Conservation (phyloP, 1,140 invertebrate genomes). For the Eumaeus atala region DNA sequence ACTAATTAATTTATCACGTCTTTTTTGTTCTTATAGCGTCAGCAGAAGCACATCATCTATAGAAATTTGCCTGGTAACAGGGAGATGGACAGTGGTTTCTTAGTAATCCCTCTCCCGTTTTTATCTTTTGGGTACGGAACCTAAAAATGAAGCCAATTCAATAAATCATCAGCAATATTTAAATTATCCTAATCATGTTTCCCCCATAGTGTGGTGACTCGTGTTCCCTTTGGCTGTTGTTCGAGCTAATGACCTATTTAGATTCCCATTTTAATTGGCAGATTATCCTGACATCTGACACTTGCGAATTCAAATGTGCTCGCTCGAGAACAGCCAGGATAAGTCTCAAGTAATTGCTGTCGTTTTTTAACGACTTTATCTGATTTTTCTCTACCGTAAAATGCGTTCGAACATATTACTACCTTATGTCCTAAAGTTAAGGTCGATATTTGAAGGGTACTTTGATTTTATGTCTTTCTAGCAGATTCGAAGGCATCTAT, state of each 20-base stretch:
- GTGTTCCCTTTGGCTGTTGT: not conserved
- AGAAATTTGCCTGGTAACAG: no score
- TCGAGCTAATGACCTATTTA: conserved; percentile 5
- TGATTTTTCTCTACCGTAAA: conserved; percentile 50
- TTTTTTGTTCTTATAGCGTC: no score
- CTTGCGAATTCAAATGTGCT: conserved; percentile 6
- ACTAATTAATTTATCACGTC: no score
- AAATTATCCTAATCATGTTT: conserved; percentile 1
- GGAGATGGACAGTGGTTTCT: no score
- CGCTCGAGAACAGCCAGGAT: conserved; percentile 36
- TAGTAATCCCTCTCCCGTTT: no score
- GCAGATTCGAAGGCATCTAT: conserved; percentile 53
- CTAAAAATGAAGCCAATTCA: no score
- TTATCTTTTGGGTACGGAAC: no score
- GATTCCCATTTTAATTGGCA: conserved; percentile 12
- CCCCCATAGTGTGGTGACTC: not conserved
- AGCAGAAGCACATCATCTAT: no score
- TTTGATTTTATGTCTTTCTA: conserved; percentile 21
- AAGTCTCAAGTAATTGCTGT: conserved; percentile 57
- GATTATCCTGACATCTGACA: conserved; percentile 6
- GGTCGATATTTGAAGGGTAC: conserved; percentile 20
- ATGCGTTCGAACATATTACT: conserved; percentile 19
- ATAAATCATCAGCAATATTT: not conserved
- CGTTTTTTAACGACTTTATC: conserved; percentile 64
- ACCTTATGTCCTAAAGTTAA: conserved; percentile 20